Conservation (phyloP, 1,140 invertebrate genomes). For the Trinorchestia longiramus region DNA sequence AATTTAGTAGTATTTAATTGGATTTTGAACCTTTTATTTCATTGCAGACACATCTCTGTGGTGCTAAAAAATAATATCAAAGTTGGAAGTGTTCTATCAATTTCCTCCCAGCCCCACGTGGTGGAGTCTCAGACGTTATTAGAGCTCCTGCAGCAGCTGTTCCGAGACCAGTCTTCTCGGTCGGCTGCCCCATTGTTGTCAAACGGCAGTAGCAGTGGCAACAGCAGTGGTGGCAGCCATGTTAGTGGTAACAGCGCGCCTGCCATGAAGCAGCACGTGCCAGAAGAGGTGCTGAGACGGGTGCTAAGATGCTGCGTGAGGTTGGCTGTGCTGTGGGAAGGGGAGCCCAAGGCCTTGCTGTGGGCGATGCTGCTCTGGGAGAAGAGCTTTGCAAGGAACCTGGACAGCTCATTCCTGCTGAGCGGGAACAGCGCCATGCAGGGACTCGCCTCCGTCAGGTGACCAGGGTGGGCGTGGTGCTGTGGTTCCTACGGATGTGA, state of each 20-base stretch:
- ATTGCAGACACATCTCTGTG: not conserved
- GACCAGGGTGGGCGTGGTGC: not conserved
- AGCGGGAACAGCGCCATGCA: slow-evolving; percentile 59
- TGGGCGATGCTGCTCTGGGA: slow-evolving; percentile 66
- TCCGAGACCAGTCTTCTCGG: not conserved
- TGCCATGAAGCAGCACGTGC: not conserved
- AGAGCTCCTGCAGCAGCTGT: slow-evolving; percentile 7
- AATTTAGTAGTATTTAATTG: no score
- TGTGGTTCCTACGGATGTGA: no score
- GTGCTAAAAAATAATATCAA: not conserved
- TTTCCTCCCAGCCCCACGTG: not conserved
- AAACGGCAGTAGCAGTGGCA: slow-evolving; percentile 13
- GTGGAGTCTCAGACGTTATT: not conserved
- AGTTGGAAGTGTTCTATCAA: not conserved
- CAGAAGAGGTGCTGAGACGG: slow-evolving; percentile 64
- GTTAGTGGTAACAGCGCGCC: not conserved
- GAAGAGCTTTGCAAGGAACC: slow-evolving; percentile 61
- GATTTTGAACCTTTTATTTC: not conserved
- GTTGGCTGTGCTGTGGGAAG: slow-evolving; percentile 60
- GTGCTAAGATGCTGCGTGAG: slow-evolving; percentile 60
- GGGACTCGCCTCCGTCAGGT: slow-evolving; percentile 64
- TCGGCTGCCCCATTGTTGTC: not conserved
- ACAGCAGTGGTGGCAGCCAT: not conserved
- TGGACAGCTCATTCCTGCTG: slow-evolving; percentile 64
- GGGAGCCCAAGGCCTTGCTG: slow-evolving; percentile 58